Evolutionary conservation across 30 jellyfish, hydroid and myxozoan genomes (phyloP), one percentile per base, ranked within the genome.

Genomic region (Mastigias papua): DNA sequence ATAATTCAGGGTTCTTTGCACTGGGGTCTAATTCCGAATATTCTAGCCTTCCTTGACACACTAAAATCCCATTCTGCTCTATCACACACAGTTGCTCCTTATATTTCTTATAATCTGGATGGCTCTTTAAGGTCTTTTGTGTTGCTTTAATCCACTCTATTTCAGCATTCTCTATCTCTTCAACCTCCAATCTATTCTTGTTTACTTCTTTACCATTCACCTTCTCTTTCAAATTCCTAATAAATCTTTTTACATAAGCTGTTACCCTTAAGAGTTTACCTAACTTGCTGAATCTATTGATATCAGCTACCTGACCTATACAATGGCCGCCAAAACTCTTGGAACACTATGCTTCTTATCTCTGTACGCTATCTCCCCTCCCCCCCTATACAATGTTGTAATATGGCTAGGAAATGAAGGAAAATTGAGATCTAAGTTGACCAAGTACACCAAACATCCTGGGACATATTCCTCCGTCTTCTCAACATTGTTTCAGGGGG

Each of bases 201-300:
- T 65, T 80, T 35, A 80, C 30, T 21, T 62, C 90, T 60, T 37
- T 74, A 31, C 35, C 62, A 21, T 9, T 26, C 23, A 31, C 22
- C 11, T 35, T 80, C 17, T 60, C 21, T 30, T 62, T 80, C 72
- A 33, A 80, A 31, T 80, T 80, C 5, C 72, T 80, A 51, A 80
- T 48, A 42, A 80, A 80, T 33, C 90, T 60, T 30, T 35, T 28
- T 2, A 65, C 90, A 78, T 49, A 80, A 61, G 90, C 90, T 4
- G 90, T 80, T 0, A 79, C 90, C 37, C 90, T 57, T 22, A 79
- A 34, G 34, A 79, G 81, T 50, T 80, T 80, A 21, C 62, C 71
- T 37, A 80, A 26, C 26, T 20, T 60, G 35, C 90, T 80, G 19
- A n/a, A 26, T 64, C 84, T 80, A 23, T 65, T 80, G 33, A 80